Evolutionary conservation across 2,797 vertebrate species (phyloP).

Genomic region (Myripristis murdjan): DNA sequence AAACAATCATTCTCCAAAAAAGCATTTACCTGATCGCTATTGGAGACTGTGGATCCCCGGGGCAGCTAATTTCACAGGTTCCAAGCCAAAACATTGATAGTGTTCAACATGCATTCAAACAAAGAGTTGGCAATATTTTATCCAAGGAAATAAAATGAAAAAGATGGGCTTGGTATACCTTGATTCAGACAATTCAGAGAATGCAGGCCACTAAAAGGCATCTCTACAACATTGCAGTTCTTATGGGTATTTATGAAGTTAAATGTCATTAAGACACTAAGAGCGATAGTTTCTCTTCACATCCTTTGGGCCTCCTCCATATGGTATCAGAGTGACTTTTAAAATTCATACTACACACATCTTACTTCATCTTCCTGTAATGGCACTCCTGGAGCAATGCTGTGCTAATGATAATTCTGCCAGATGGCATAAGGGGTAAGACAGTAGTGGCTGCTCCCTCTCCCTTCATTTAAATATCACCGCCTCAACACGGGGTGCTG

Average conservation of each 20-base stretch:
- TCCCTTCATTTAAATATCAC: conserved; percentile 61
- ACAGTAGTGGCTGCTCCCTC: conserved; percentile 61
- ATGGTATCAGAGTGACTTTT: conserved; percentile 66
- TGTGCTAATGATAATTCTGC: conserved; percentile 62
- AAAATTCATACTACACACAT: conserved; percentile 63
- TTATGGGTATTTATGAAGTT: conserved; percentile 52
- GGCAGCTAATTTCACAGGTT: conserved; percentile 68
- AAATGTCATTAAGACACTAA: conserved; percentile 53
- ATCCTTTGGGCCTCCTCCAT: conserved; percentile 66
- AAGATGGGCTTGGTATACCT: neutral
- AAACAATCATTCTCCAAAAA: conserved; percentile 68
- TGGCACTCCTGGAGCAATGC: conserved; percentile 66
- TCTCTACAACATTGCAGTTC: neutral
- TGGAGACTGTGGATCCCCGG: conserved; percentile 54
- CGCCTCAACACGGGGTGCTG: conserved; percentile 42
- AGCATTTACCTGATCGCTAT: conserved; percentile 54
- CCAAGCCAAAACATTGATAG: conserved; percentile 30
- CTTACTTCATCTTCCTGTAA: conserved; percentile 65
- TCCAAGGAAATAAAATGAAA: conserved; percentile 24
- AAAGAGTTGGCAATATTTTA: conserved; percentile 22
- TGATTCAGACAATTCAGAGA: neutral
- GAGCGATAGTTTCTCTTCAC: conserved; percentile 14
- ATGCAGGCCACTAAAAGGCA: conserved; percentile 29
- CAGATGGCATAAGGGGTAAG: conserved; percentile 73
- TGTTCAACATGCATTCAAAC: conserved; percentile 7